A percentile compares a stretch with the other conserved stretches of the same genome.
Conservation (phyloP, 2,888 invertebrate species). For the Ernsta delagoae region DNA sequence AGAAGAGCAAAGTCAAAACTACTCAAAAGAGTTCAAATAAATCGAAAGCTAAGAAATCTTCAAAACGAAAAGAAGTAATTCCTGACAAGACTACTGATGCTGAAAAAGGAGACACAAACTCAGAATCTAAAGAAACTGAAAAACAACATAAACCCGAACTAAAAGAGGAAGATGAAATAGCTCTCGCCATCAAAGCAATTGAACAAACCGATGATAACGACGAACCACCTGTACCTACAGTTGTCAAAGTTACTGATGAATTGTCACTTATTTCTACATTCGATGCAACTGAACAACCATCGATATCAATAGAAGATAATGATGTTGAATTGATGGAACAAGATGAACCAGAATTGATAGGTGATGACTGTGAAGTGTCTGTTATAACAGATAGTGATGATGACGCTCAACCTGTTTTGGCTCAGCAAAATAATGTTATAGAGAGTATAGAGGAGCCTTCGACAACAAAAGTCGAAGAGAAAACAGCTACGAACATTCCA, state of each 20-base stretch:
- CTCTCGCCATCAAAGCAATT: slow-evolving; percentile 28
- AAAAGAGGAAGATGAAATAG: slow-evolving; percentile 28
- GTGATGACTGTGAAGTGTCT: slow-evolving; percentile 26
- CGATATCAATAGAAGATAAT: slow-evolving; percentile 22
- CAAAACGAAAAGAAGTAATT: not conserved
- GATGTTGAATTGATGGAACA: slow-evolving; percentile 11
- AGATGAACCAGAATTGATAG: not conserved
- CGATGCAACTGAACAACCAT: slow-evolving; percentile 19
- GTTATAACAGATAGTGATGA: slow-evolving; percentile 31
- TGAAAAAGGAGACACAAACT: not conserved
- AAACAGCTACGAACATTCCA: not conserved
- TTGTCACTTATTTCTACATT: slow-evolving; percentile 13
- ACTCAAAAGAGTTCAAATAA: not conserved
- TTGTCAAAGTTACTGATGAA: slow-evolving; percentile 21
- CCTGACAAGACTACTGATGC: not conserved
- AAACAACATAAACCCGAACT: not conserved
- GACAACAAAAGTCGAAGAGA: not conserved
- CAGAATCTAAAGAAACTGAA: slow-evolving; percentile 7
- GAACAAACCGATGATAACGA: slow-evolving; percentile 13
- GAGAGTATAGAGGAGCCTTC: not conserved
- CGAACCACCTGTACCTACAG: slow-evolving; percentile 14
- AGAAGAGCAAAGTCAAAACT: not conserved
- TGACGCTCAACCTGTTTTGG: slow-evolving; percentile 10
- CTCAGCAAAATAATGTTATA: not conserved
- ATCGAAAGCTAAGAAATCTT: not conserved